A percentile compares a stretch with the other conserved stretches of the same genome.
Conservation (phyloP, 2,888 invertebrate species). For the Athalia rosae region DNA sequence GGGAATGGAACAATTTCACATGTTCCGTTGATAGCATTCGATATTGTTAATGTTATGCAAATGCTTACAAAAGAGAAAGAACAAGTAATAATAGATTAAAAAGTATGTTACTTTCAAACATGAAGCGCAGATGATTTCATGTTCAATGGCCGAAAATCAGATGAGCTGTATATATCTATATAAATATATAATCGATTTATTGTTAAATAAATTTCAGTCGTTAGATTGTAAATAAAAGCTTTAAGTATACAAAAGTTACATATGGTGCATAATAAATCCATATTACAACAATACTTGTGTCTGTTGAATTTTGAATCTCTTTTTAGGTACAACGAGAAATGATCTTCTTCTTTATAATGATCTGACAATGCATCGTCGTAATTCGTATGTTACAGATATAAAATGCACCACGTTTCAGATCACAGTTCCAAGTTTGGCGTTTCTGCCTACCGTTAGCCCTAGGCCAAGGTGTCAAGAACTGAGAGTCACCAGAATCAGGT, state of each 20-base stretch:
- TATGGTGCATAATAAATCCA: slow-evolving; percentile 46
- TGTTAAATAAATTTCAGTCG: slow-evolving; percentile 67
- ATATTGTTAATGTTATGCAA: slow-evolving; percentile 27
- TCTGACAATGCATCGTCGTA: neutral
- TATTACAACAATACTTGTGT: slow-evolving; percentile 16
- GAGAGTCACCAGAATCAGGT: slow-evolving; percentile 40
- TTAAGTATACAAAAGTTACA: slow-evolving; percentile 58
- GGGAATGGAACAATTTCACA: slow-evolving; percentile 3
- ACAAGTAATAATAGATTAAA: neutral
- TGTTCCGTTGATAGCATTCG: slow-evolving; percentile 24
- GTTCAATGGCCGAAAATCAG: slow-evolving; percentile 64
- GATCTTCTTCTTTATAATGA: neutral
- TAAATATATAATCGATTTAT: slow-evolving; percentile 63
- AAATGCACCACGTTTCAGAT: neutral
- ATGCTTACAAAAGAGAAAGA: too few relatives aligned
- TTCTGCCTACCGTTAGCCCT: too few relatives aligned
- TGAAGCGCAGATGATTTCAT: slow-evolving; percentile 64
- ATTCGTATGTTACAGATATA: neutral
- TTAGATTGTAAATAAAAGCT: slow-evolving; percentile 71
- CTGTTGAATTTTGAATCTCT: neutral
- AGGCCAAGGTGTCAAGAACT: slow-evolving; percentile 18
- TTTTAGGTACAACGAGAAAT: neutral
- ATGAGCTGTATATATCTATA: slow-evolving; percentile 42
- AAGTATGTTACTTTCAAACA: slow-evolving; percentile 38
- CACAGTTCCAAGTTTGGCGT: neutral